Percentiles rank a stretch among this genome's conserved stretches.
Evolutionary conservation across 2,888 invertebrate genomes (phyloP).

Genomic region (Nephrocerus scutellatus): DNA sequence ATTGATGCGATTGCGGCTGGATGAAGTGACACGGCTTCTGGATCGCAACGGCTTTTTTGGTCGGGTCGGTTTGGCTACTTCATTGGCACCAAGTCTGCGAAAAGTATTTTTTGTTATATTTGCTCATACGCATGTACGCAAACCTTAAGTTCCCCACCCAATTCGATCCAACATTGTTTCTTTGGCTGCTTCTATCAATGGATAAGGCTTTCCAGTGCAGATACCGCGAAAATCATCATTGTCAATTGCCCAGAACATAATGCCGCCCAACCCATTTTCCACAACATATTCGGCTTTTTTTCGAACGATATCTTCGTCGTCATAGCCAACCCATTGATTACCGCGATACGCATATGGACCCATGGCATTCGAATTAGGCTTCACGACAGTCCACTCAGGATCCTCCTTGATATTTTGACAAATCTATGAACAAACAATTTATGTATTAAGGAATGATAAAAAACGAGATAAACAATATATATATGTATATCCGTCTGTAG

Average conservation of each 20-base stretch:
- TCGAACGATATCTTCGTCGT: slow-evolving; percentile 75
- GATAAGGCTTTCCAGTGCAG: slow-evolving; percentile 80
- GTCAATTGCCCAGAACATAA: slow-evolving; percentile 65
- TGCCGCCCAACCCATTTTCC: slow-evolving; percentile 74
- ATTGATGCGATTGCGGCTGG: slow-evolving; percentile 31
- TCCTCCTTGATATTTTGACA: slow-evolving; percentile 73
- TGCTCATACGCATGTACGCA: too few species aligned
- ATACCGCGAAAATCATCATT: slow-evolving; percentile 91
- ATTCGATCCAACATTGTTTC: slow-evolving; percentile 63
- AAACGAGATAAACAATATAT: too few species aligned
- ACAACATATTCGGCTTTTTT: slow-evolving; percentile 80
- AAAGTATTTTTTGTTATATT: too few species aligned
- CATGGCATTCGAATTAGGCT: slow-evolving; percentile 74
- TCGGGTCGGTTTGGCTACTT: slow-evolving; percentile 37
- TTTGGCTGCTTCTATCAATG: slow-evolving; percentile 85
- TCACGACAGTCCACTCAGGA: slow-evolving; percentile 70
- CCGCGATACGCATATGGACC: slow-evolving; percentile 83
- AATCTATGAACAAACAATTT: slow-evolving; percentile 55
- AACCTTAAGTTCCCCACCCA: slow-evolving; percentile 50
- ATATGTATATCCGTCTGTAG: too few species aligned
- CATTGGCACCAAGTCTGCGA: slow-evolving; percentile 40
- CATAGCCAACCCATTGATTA: slow-evolving; percentile 92
- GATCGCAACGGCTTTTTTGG: slow-evolving; percentile 39
- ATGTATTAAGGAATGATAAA: background rate
- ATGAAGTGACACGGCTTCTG: slow-evolving; percentile 34